A percentile compares a stretch with the other conserved stretches of the same genome.
Conservation (phyloP, 2,888 invertebrate species). For the Mayetiola destructor region DNA sequence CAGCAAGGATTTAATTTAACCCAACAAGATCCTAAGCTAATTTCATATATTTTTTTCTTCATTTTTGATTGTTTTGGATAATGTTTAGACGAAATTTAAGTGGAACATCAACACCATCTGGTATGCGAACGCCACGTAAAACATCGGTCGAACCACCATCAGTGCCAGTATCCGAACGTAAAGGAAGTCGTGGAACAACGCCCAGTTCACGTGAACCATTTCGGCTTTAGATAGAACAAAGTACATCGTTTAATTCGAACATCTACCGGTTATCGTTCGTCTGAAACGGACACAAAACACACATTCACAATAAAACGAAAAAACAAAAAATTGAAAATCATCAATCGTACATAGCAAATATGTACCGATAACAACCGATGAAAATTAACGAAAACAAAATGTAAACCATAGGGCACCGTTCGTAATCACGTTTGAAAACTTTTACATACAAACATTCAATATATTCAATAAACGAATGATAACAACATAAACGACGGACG, state of each 20-base stretch:
- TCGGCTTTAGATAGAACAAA: constrained; percentile 42
- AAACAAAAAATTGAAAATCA: not conserved
- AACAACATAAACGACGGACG: not conserved
- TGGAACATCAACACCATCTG: constrained; percentile 35
- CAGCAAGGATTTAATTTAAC: not conserved
- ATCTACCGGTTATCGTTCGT: not conserved
- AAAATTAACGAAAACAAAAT: no score
- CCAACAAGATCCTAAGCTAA: not conserved
- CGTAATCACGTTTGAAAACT: not conserved
- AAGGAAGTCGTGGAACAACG: constrained; percentile 31
- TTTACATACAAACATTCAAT: not conserved
- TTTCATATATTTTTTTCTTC: not conserved
- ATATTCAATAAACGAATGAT: not conserved
- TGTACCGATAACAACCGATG: no score
- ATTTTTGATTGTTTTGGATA: not conserved
- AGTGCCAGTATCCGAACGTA: constrained; percentile 26
- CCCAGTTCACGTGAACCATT: constrained; percentile 51
- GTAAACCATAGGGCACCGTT: not conserved
- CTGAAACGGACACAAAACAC: not conserved
- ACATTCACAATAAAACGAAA: not conserved
- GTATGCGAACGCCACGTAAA: constrained; percentile 35
- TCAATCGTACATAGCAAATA: no score
- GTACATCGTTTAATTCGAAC: not conserved
- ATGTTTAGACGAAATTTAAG: constrained; percentile 30
- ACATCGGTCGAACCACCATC: constrained; percentile 29